phyloP scores from a whole-genome alignment of 2,113 vertebrate species.

The Chaetodon auriga region DNA sequence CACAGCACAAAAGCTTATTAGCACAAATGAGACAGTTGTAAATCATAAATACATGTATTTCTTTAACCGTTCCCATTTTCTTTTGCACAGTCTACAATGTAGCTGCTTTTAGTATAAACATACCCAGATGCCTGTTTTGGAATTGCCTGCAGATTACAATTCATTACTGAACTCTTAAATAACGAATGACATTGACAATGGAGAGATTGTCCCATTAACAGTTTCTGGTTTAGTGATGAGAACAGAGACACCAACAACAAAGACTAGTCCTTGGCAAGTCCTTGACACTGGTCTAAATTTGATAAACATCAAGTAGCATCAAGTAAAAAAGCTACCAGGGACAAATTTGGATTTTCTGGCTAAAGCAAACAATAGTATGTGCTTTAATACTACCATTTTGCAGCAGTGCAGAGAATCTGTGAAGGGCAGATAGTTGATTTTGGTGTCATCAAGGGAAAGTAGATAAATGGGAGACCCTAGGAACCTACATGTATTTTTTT shows the following conservation, averaged over 20 bases:
- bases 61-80: constrained; percentile 45
- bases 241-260: constrained; percentile 3
- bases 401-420: neutral
- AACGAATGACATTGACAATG: constrained; percentile 24
- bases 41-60: constrained; percentile 49
- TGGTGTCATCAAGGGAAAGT: neutral
- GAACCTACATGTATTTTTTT: neutral
- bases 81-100: constrained; percentile 8
- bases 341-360: neutral
- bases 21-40: constrained; percentile 45
- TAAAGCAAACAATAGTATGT: neutral
- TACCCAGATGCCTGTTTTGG: constrained; percentile 28
- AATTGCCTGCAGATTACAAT: constrained; percentile 5
- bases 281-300: neutral
- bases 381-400: neutral
- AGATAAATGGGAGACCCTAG: neutral
- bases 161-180: constrained; percentile 13
- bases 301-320: neutral
- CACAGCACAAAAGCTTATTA: constrained; percentile 45
- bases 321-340: neutral
- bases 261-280: neutral
- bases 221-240: constrained; percentile 36
- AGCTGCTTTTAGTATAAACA: constrained; percentile 30
- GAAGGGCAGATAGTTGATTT: neutral
- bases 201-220: constrained; percentile 16